These are phyloP conservation scores for Catocala fraxini DNA, from an alignment of 2,888 invertebrate genomes.

Conservation along the genomic window DNA sequence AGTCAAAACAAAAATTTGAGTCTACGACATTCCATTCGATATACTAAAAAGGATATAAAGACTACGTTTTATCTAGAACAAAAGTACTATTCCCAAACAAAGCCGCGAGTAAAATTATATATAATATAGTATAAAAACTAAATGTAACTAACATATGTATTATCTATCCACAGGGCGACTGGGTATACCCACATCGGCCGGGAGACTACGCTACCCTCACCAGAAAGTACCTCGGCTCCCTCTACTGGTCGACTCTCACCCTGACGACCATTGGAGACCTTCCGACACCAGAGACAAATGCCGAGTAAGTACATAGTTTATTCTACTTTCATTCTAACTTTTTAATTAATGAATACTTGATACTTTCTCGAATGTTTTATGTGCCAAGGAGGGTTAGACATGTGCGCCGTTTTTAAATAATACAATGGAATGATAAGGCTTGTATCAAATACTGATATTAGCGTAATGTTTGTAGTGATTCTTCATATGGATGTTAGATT, in stretches of 20 bases:
- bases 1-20: no score
- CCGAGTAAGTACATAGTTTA: slow-evolving; percentile 92
- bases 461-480: no score
- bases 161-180: slow-evolving; percentile 89
- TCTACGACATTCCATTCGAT: no score
- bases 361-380: neutral
- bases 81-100: no score
- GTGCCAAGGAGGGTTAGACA: slow-evolving; percentile 16
- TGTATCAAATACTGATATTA: no score
- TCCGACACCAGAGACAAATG: slow-evolving; percentile 98
- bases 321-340: neutral
- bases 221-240: slow-evolving; percentile 96
- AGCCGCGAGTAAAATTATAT: no score
- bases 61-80: no score
- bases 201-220: slow-evolving; percentile 96
- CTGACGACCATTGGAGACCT: slow-evolving; percentile 98
- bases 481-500: no score
- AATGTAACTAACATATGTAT: no score
- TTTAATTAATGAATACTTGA: neutral
- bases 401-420: no score
- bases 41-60: no score
- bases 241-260: slow-evolving; percentile 98
- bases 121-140: neutral
- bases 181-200: slow-evolving; percentile 95
- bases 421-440: no score